Percentiles rank a stretch among this genome's conserved stretches.
Conservation (phyloP, 2,797 vertebrate species). For the Gymnodraco acuticeps region DNA sequence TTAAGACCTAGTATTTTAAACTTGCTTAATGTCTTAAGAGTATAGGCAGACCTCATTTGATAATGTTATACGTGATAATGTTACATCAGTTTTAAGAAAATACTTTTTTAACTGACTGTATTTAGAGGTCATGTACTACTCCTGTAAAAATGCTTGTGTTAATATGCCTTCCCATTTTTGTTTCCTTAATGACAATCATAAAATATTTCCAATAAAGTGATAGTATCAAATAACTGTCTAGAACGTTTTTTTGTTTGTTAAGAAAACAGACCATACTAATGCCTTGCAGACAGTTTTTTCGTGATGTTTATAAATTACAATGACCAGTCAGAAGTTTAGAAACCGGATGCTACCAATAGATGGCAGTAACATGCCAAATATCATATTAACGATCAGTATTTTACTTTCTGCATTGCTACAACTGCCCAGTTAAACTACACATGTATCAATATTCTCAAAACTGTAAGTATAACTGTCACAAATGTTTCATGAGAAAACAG, state of each 20-base stretch:
- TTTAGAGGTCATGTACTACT: background rate
- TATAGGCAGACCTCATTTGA: background rate
- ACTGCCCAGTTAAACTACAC: too few relatives aligned
- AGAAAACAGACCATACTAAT: background rate
- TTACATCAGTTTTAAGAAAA: too few relatives aligned
- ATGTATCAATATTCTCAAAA: too few relatives aligned
- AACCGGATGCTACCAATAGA: constrained; percentile 43
- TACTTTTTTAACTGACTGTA: background rate
- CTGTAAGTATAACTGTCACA: too few relatives aligned
- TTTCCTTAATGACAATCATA: background rate
- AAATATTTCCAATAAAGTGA: background rate
- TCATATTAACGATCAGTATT: background rate
- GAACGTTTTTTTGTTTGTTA: too few relatives aligned
- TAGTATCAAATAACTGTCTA: too few relatives aligned
- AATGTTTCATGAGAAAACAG: too few relatives aligned
- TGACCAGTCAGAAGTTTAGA: background rate
- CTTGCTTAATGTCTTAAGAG: background rate
- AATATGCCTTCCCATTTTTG: background rate
- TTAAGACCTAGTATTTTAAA: too few relatives aligned
- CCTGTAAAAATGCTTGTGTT: background rate
- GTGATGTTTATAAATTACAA: rapidly evolving
- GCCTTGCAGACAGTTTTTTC: background rate
- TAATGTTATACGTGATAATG: too few relatives aligned
- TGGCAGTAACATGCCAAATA: constrained; percentile 37
- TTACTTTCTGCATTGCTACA: background rate